Base-by-base conservation (phyloP, 2,797 vertebrate genomes). In the Pempheris klunzingeri region DNA sequence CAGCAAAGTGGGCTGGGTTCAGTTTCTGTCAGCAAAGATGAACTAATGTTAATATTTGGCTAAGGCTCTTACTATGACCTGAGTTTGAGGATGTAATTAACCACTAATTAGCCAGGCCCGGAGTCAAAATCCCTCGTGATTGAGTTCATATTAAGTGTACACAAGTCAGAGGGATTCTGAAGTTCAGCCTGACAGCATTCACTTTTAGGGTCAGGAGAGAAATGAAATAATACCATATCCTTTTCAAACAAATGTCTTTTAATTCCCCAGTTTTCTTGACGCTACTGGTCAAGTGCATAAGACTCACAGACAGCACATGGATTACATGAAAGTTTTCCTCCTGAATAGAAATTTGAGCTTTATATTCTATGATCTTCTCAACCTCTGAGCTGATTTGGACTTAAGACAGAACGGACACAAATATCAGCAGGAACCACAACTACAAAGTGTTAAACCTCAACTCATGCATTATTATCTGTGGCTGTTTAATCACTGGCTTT, bases 41-140 rank as follows among this genome's bases (percentile, higher is more conserved):
- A 70, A 57, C 60, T 59, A 53, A 71, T 62, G 13, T 78, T 79
- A 74, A 84, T 75, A 78, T 76, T 77, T 72, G 60, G 59, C 65
- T 55, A 9, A 12, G 5, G 57, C 75, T 76, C 67, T 24, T 60
- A 84, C 71, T 78, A 49, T 81, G 89, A 91, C 82, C 88, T 83
- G 74, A 71, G 71, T 87, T 74, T 83, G 62, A 79, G 47, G 64
- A 85, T 77, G 64, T 81, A 84, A 90, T 91, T 87, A 90, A 86
- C 84, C 81, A 90, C 76, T 75, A 90, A 85, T 90, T 90, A 90
- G 59, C 79, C 52, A 26, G 58, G 71, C 61, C 58, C 22, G 18
- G 47, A 79, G 64, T 80, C 78, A 52, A 64, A 61, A 52, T 69
- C 79, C 67, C 46, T 77, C 54, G 39, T 84, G 74, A 90, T 78